Evolutionary conservation across 2,797 vertebrate species (phyloP).

Genomic region (Eremophila alpestris): DNA sequence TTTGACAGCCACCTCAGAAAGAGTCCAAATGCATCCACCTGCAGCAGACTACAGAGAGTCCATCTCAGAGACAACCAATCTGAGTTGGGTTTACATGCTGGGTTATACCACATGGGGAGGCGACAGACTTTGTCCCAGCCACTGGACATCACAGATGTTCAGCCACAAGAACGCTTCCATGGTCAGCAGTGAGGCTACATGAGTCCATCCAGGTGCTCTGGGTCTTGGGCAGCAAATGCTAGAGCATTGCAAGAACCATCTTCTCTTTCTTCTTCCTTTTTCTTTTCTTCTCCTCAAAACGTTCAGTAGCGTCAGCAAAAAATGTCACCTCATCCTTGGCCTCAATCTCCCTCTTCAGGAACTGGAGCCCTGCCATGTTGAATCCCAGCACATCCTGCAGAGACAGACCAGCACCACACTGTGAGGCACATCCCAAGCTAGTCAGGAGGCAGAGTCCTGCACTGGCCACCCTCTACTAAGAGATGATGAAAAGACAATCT

Average conservation of each 20-base stretch:
- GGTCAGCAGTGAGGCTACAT: neutral
- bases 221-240: neutral
- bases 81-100: neutral
- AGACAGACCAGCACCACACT: neutral
- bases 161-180: neutral
- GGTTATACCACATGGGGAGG: neutral
- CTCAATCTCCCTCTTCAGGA: constrained; percentile 91
- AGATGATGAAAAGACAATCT: neutral
- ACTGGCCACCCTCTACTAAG: neutral
- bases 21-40: neutral
- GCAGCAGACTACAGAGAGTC: neutral
- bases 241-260: constrained; percentile 85
- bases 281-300: constrained; percentile 85
- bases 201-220: neutral
- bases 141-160: neutral
- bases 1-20: neutral
- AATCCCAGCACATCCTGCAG: constrained; percentile 91
- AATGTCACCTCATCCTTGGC: constrained; percentile 91
- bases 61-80: neutral
- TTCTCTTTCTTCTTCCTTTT: constrained; percentile 90
- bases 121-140: neutral
- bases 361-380: constrained; percentile 91
- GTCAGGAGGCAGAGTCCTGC: neutral
- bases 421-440: neutral
- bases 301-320: constrained; percentile 90